A percentile compares a stretch with the other conserved stretches of the same genome.
Conservation (phyloP, 2,113 vertebrate species). For the Cnemophilus loriae region DNA sequence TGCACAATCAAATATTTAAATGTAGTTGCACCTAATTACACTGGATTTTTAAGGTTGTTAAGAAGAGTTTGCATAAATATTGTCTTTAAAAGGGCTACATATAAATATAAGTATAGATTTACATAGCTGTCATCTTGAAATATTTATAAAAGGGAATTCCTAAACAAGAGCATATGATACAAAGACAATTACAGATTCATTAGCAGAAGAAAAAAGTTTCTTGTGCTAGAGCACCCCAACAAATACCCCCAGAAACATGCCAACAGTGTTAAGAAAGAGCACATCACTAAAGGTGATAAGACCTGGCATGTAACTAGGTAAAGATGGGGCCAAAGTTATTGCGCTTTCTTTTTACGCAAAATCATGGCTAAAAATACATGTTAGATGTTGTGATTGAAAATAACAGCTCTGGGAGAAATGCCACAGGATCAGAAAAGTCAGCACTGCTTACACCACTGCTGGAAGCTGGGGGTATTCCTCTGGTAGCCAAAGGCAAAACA, state of each 20-base stretch:
- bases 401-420: neutral
- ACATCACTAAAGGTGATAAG: neutral
- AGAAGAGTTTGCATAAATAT: slow-evolving; percentile 20
- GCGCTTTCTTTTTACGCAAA: neutral
- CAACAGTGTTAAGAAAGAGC: neutral
- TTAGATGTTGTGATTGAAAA: neutral
- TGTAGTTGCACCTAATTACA: slow-evolving; percentile 22
- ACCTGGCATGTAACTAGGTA: neutral
- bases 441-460: neutral
- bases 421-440: neutral
- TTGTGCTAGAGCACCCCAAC: neutral
- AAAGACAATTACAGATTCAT: neutral
- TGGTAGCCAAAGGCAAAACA: neutral
- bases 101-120: neutral
- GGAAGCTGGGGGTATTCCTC: neutral
- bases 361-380: neutral
- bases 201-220: neutral
- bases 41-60: neutral
- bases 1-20: slow-evolving; percentile 24
- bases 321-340: neutral
- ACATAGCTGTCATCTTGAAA: slow-evolving; percentile 2
- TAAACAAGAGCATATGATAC: neutral
- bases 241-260: neutral
- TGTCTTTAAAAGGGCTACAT: neutral
- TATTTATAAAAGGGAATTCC: neutral